These are phyloP conservation scores for Pollenia angustigena DNA, from an alignment of 2,888 invertebrate genomes.

Conservation along the genomic window DNA sequence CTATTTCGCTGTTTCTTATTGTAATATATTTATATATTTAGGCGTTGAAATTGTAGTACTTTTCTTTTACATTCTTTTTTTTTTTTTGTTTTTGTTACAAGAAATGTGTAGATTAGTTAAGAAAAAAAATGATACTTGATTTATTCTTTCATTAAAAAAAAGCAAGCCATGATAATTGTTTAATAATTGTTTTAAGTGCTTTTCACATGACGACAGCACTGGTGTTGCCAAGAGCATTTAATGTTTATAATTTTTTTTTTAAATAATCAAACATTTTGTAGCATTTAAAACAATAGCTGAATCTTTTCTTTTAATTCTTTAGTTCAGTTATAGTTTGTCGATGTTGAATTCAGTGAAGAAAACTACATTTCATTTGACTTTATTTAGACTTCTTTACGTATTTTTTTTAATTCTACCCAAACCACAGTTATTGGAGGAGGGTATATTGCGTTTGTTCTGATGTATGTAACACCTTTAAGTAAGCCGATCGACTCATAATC, in stretches of 20 bases:
- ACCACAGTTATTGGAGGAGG: too few species aligned
- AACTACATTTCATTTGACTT: too few species aligned
- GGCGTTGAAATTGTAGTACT: slow-evolving; percentile 34
- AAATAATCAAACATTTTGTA: neutral
- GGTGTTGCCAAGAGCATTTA: neutral
- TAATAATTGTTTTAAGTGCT: slow-evolving; percentile 25
- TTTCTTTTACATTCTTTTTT: neutral
- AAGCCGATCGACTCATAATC: too few species aligned
- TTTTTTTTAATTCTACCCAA: too few species aligned
- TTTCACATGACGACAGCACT: slow-evolving; percentile 5
- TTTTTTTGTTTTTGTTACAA: slow-evolving; percentile 1
- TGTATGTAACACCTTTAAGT: neutral
- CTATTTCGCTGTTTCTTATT: slow-evolving; percentile 12
- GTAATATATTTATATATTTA: slow-evolving; percentile 34
- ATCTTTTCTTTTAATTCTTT: too few species aligned
- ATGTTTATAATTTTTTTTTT: too few species aligned
- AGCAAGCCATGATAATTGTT: slow-evolving; percentile 18
- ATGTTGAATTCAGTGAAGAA: too few species aligned
- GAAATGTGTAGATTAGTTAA: neutral
- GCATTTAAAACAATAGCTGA: neutral
- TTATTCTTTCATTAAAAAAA: neutral
- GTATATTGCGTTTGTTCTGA: neutral
- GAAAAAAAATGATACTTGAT: slow-evolving; percentile 1
- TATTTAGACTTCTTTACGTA: too few species aligned
- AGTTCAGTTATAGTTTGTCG: too few species aligned